Evolutionary conservation across 2,888 invertebrate species (phyloP), one percentile per base, ranked within the genome.

Genomic region (Leptothorax acervorum): DNA sequence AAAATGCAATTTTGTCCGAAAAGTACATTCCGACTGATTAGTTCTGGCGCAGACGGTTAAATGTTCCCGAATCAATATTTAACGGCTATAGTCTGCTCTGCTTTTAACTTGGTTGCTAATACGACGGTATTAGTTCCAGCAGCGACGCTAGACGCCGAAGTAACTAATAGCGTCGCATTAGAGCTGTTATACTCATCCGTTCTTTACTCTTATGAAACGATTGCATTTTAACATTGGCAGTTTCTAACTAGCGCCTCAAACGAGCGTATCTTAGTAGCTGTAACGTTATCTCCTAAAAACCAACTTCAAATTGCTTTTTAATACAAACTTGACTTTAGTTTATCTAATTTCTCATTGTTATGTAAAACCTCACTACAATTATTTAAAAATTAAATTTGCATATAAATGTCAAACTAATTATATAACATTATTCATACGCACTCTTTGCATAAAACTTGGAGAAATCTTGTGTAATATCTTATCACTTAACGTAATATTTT

Each of bases 31-130:
- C 55, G 31, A 18, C 42, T 78, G 78, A 78, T 78, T 78, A 70
- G 42, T 78, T 70, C 55, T 70, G 70, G 55, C 55, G 70, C 55
- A 78, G 78, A 78, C 70, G 78, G 78, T 70, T 78, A 78, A 78
- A 78, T 68, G 78, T 70, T 78, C 31, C 35, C 78, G 42, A 78
- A 78, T 78, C 78, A 78, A 78, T 78, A 78, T 68, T 78, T 78
- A 78, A 78, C 39, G 28, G 78, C 70, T 70, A 70, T 68, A 78
- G 78, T 70, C 78, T 78, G 78, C 55, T 70, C 78, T 70, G 68
- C 78, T 78, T 78, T 78, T 78, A 78, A 70, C 70, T 70, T 70
- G 78, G 78, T 78, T 70, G 78, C 78, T 78, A 70, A 78, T 70
- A 70, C 70, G 55, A n/a, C 18, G 65, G 48, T 76, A 65, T 68